phyloP scores from a whole-genome alignment of 1,140 invertebrate genomes.

The Hylyphantes graminicola region DNA sequence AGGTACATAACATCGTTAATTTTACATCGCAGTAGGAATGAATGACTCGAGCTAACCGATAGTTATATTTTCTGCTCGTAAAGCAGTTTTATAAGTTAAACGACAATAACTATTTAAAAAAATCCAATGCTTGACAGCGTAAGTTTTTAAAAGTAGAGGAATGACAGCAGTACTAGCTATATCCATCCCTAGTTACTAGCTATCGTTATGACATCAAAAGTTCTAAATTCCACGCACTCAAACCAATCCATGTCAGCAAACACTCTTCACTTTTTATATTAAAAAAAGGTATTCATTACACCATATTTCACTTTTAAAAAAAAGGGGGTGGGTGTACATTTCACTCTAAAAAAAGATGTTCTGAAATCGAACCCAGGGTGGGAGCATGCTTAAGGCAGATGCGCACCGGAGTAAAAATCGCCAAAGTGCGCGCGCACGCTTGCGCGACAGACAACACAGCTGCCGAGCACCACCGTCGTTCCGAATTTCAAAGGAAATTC shows the following conservation, averaged over 20 bases:
- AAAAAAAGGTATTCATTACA: constrained; percentile 19
- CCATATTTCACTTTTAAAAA: not conserved
- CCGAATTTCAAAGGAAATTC: constrained; percentile 31
- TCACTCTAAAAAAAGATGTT: not conserved
- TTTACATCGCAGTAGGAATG: too few species aligned
- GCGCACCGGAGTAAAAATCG: constrained; percentile 3
- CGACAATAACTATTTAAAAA: not conserved
- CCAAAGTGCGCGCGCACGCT: constrained; percentile 17
- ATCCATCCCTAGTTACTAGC: not conserved
- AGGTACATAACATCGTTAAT: too few species aligned
- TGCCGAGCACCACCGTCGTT: constrained; percentile 37
- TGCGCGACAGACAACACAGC: constrained; percentile 16
- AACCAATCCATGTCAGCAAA: not conserved
- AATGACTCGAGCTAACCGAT: too few species aligned
- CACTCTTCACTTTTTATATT: not conserved
- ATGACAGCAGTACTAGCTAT: not conserved
- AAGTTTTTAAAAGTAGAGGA: not conserved
- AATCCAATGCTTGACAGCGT: not conserved
- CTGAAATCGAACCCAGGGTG: not conserved
- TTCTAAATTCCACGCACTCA: not conserved
- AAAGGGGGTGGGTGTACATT: not conserved
- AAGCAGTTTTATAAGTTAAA: not conserved
- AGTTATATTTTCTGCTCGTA: too few species aligned
- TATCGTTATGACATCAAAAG: constrained; percentile 1
- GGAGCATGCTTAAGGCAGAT: not conserved